A percentile compares a stretch with the other conserved stretches of the same genome.
These are phyloP conservation scores for Xestoiulus laeticollis DNA, from an alignment of 2,888 invertebrate genomes.

Conservation along the genomic window DNA sequence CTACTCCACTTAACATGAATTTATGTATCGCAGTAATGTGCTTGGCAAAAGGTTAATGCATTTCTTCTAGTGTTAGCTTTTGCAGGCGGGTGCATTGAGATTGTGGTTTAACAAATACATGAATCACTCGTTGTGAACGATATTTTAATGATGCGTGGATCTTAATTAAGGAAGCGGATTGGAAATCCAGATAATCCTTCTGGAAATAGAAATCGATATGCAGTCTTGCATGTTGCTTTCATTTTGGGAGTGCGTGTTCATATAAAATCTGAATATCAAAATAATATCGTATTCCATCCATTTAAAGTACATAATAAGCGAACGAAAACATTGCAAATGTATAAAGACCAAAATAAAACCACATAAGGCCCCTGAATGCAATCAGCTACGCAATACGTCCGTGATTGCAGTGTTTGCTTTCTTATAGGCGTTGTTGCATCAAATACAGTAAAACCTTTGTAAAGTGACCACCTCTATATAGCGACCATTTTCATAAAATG, in stretches of 20 bases:
- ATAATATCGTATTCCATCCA: background rate
- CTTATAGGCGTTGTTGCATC: background rate
- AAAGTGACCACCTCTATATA: too few relatives aligned
- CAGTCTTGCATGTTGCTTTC: background rate
- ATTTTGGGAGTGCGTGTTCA: background rate
- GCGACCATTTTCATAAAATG: too few relatives aligned
- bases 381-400: background rate
- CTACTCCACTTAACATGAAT: background rate
- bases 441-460: too few relatives aligned
- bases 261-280: background rate
- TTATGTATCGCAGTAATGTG: background rate
- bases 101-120: slow-evolving; percentile 28
- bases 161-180: slow-evolving; percentile 21
- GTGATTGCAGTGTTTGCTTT: background rate
- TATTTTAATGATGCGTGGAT: slow-evolving; percentile 28
- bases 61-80: background rate
- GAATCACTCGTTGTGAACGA: background rate
- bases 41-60: slow-evolving; percentile 6
- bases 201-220: slow-evolving; percentile 2
- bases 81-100: background rate
- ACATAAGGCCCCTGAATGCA: background rate
- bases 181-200: slow-evolving; percentile 18
- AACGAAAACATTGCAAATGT: background rate
- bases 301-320: background rate
- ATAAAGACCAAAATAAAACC: background rate